These are phyloP conservation scores for Achroia grisella DNA, from an alignment of 1,140 invertebrate species.

Conservation along the genomic window DNA sequence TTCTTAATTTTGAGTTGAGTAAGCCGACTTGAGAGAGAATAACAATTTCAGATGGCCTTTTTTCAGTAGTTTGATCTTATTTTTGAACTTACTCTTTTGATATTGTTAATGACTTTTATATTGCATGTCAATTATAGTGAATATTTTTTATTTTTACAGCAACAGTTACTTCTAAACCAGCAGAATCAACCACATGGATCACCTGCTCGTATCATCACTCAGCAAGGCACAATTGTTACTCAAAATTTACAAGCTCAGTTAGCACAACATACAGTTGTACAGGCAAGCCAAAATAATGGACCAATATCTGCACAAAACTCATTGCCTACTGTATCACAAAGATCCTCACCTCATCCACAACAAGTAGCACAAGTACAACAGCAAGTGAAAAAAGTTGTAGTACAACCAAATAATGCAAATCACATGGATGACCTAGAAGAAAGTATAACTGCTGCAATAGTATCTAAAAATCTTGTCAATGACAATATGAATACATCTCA, in stretches of 20 bases:
- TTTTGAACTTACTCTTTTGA: too few relatives aligned
- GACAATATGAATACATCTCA: slow-evolving; percentile 33
- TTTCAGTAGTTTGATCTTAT: too few relatives aligned
- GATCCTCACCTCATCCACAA: slow-evolving; percentile 43
- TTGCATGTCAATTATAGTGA: not conserved
- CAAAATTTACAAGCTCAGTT: slow-evolving; percentile 37
- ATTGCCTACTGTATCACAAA: slow-evolving; percentile 31
- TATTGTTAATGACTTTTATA: too few relatives aligned
- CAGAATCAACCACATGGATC: slow-evolving; percentile 31
- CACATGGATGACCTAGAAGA: slow-evolving; percentile 70
- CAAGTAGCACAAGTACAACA: slow-evolving; percentile 54
- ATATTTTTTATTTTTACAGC: slow-evolving; percentile 33
- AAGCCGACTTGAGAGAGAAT: too few relatives aligned
- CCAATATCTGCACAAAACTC: slow-evolving; percentile 42
- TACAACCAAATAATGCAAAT: slow-evolving; percentile 58
- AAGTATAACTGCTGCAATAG: slow-evolving; percentile 66
- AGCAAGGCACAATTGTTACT: slow-evolving; percentile 57
- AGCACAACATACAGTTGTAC: slow-evolving; percentile 33
- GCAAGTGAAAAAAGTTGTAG: slow-evolving; percentile 57
- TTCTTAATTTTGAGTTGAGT: too few relatives aligned
- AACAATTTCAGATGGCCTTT: too few relatives aligned
- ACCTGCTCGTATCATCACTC: slow-evolving; percentile 51
- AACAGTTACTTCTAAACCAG: slow-evolving; percentile 47
- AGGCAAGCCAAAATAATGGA: slow-evolving; percentile 41
- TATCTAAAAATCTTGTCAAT: slow-evolving; percentile 51